Base-by-base conservation (phyloP, 1,140 invertebrate species). In the Subanguina moxae region DNA sequence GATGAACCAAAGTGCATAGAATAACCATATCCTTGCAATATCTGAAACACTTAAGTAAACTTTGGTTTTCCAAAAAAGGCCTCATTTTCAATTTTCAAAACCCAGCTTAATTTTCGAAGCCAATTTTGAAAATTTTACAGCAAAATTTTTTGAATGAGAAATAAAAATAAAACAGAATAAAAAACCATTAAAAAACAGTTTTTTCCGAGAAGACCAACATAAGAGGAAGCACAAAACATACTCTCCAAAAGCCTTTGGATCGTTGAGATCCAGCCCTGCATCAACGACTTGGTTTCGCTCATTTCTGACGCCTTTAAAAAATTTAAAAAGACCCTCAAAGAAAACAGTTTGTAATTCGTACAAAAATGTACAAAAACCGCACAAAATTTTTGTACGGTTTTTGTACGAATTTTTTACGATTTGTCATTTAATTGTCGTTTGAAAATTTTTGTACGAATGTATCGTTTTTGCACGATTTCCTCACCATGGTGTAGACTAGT, bases 11-110 rank as follows among this genome's bases (percentile, higher is more conserved):
- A 17, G 62, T 61, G 21, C 67, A 43, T 13, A 81, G 67, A 73
- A 81, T 81, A 17, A 81, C 68, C 9, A 67, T 61, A 45, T 81
- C 80, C 68, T 82, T 82, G 62, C 75, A 82, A 43, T 80, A 80
- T 62, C 76, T 52, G 48, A 3, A 52, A 52, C n/a, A 45, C n/a
- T 13, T 45, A 68, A 19, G 9, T 7, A 68, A 65, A 42, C 11
- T 45, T 45, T 27, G 46, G 25, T 70, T 8, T 70, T 70, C 1
- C 21, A 46, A 1, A 32, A 0, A 17, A n/a, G n/a, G n/a, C 11
- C 43, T n/a, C n/a, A 45, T 45, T 45, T 13, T n/a, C 43, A n/a
- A 45, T 45, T 45, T 13, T 45, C 11, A 45, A 13, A n/a, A 45
- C 43, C n/a, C 11, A 45, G 43, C 43, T n/a, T 11, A 45, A 45